Percentiles rank a stretch among this genome's conserved stretches.
These are phyloP conservation scores for Diarsia brunnea DNA, from an alignment of 2,888 invertebrate genomes.

Conservation along the genomic window DNA sequence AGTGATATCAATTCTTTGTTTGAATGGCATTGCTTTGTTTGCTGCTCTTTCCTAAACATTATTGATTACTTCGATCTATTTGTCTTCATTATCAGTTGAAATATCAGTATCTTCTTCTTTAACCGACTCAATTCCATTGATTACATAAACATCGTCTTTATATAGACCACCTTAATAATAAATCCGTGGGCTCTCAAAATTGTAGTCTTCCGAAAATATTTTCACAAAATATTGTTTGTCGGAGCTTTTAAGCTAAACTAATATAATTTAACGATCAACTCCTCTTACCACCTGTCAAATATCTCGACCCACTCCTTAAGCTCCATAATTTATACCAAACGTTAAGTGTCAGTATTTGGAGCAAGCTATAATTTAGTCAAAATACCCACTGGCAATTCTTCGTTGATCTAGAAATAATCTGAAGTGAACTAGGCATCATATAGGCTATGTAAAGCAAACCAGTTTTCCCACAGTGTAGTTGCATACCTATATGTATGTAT, in stretches of 20 bases:
- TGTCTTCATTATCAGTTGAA: neutral
- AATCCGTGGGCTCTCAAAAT: conserved; percentile 17
- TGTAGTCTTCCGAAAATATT: neutral
- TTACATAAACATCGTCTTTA: neutral
- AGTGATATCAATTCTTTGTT: neutral
- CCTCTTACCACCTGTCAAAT: conserved; percentile 40
- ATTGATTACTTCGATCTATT: conserved; percentile 1
- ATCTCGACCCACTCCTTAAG: conserved; percentile 38
- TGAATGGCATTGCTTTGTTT: neutral
- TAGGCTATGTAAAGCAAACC: conserved; percentile 35
- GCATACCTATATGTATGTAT: conserved; percentile 17
- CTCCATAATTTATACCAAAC: conserved; percentile 42
- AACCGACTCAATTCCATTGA: neutral
- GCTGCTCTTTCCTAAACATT: neutral
- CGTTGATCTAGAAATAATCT: conserved; percentile 48
- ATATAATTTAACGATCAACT: conserved; percentile 41
- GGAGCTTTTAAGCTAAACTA: conserved; percentile 26
- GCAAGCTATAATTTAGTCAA: conserved; percentile 58
- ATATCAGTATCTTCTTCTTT: neutral
- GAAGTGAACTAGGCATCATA: conserved; percentile 19
- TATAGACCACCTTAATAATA: neutral
- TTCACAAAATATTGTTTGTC: conserved; percentile 14
- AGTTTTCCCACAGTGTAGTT: conserved; percentile 39
- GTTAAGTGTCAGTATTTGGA: conserved; percentile 59
- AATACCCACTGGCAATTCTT: conserved; percentile 53